A percentile compares a stretch with the other conserved stretches of the same genome.
Conservation (phyloP, 2,888 invertebrate species). For the Archips xylosteana region DNA sequence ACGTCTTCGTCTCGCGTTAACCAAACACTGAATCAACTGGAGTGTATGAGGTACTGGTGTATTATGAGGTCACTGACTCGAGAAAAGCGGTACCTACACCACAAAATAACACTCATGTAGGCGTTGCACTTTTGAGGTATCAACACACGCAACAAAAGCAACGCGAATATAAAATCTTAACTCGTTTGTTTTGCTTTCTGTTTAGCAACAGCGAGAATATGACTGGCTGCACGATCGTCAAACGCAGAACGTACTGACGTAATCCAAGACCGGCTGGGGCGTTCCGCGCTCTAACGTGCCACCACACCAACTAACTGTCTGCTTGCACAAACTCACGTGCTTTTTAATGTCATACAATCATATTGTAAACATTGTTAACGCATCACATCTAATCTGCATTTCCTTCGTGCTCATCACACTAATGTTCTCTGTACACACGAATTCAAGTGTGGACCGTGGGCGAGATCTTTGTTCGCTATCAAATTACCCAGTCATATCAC, state of each 20-base stretch:
- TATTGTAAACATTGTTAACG: constrained; percentile 56
- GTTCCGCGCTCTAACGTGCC: constrained; percentile 56
- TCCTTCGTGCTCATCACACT: constrained; percentile 13
- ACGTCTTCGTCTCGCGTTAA: constrained; percentile 30
- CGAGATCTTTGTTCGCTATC: constrained; percentile 8
- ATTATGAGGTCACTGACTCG: constrained; percentile 64
- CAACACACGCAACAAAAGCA: constrained; percentile 8
- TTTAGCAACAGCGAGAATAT: constrained; percentile 47
- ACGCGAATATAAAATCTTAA: constrained; percentile 26
- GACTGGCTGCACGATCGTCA: constrained; percentile 40
- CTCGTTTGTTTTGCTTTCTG: constrained; percentile 62
- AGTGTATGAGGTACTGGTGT: no score
- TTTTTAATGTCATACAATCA: constrained; percentile 66
- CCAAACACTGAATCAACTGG: constrained; percentile 46
- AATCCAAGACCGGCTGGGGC: constrained; percentile 57
- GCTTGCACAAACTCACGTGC: constrained; percentile 65
- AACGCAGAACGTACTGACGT: constrained; percentile 67
- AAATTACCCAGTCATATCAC: constrained; percentile 10
- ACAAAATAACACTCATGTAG: constrained; percentile 50
- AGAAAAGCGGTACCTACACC: constrained; percentile 44
- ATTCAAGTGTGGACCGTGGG: neutral
- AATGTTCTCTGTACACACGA: constrained; percentile 3
- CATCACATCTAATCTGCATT: constrained; percentile 45
- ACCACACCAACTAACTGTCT: constrained; percentile 67
- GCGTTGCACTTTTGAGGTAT: constrained; percentile 29